A percentile compares a stretch with the other conserved stretches of the same genome.
Conservation (phyloP, 2,113 vertebrate species). For the Dipodomys merriami region DNA sequence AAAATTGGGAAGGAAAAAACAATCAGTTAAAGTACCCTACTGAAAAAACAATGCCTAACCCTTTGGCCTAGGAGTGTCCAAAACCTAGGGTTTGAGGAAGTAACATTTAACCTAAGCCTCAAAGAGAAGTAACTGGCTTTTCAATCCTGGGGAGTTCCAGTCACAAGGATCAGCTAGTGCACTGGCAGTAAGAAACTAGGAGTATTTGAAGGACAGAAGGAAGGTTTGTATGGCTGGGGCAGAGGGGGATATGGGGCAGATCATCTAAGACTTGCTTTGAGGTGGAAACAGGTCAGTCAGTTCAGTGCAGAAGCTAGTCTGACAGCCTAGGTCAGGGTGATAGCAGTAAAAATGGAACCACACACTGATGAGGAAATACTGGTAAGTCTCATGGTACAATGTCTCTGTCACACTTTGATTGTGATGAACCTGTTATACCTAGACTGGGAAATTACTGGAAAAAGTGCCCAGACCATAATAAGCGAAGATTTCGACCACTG, state of each 20-base stretch:
- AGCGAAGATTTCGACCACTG: conserved; percentile 23
- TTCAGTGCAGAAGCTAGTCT: background rate
- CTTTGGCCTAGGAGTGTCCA: background rate
- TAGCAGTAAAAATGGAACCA: background rate
- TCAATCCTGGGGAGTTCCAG: conserved; percentile 10
- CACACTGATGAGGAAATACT: background rate
- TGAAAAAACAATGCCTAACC: background rate
- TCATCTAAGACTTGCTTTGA: background rate
- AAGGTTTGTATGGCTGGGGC: background rate
- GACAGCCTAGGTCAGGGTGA: background rate
- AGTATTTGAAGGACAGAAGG: background rate
- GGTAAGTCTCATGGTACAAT: background rate
- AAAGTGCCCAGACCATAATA: background rate
- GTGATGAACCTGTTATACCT: background rate
- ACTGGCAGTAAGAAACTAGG: background rate
- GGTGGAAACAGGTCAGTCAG: background rate
- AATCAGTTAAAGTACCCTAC: background rate
- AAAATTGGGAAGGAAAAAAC: background rate
- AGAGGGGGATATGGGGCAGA: background rate
- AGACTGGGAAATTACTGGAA: conserved; percentile 36
- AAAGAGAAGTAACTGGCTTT: conserved; percentile 33
- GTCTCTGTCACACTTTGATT: background rate
- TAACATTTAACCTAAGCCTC: conserved; percentile 45
- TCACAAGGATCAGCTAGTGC: conserved; percentile 33
- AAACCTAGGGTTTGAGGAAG: background rate